These are phyloP conservation scores for Athetis lepigone DNA, from an alignment of 2,888 invertebrate species.

Conservation along the genomic window DNA sequence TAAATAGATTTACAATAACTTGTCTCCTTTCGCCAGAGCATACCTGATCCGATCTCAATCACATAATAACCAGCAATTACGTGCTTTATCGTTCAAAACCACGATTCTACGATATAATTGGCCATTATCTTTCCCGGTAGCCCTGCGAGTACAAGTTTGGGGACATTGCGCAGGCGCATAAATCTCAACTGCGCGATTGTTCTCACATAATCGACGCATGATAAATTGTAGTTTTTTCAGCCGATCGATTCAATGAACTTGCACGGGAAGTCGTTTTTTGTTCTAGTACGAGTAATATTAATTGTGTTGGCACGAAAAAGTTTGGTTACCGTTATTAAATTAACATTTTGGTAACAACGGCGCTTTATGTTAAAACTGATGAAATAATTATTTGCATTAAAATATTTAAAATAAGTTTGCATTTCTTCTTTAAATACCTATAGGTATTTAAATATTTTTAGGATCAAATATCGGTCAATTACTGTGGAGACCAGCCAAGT, in stretches of 20 bases:
- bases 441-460: too few species aligned
- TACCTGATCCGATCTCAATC: constrained; percentile 31
- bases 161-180: constrained; percentile 53
- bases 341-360: constrained; percentile 32
- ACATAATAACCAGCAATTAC: constrained; percentile 39
- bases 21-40: constrained; percentile 31
- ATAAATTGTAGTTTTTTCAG: constrained; percentile 63
- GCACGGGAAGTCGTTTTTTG: constrained; percentile 48
- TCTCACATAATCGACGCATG: constrained; percentile 60
- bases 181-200: constrained; percentile 62
- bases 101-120: constrained; percentile 54
- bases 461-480: too few species aligned
- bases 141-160: constrained; percentile 53
- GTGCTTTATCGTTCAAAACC: constrained; percentile 53
- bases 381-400: constrained; percentile 19
- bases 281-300: constrained; percentile 50
- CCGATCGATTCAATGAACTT: constrained; percentile 61
- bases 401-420: too few species aligned
- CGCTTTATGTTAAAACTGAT: constrained; percentile 10
- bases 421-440: too few species aligned
- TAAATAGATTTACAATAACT: constrained; percentile 27
- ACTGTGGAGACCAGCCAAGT: too few species aligned
- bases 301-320: constrained; percentile 42
- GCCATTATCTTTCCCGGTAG: constrained; percentile 47
- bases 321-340: constrained; percentile 51